These are phyloP conservation scores for Procavia capensis DNA, from an alignment of 2,113 vertebrate genomes.

Conservation along the genomic window DNA sequence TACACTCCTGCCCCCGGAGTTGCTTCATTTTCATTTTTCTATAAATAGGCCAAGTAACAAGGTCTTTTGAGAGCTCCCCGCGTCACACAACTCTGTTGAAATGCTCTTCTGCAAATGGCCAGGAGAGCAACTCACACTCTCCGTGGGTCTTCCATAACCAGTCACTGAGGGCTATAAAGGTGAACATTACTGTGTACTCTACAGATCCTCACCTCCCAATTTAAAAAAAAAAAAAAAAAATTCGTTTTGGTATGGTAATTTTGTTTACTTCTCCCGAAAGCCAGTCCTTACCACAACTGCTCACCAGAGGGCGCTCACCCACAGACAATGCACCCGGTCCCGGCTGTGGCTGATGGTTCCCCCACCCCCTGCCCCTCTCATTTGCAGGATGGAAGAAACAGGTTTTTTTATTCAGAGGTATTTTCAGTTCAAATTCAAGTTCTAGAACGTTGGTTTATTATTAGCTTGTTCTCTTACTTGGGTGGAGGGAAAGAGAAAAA, in stretches of 20 bases:
- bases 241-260: slow-evolving; percentile 73
- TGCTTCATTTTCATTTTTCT: slow-evolving; percentile 50
- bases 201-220: neutral
- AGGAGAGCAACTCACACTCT: neutral
- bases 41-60: slow-evolving; percentile 46
- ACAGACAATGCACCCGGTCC: slow-evolving; percentile 77
- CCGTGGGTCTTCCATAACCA: neutral
- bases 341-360: neutral
- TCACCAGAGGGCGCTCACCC: slow-evolving; percentile 83
- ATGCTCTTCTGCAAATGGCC: slow-evolving; percentile 34
- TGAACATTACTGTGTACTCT: slow-evolving; percentile 52
- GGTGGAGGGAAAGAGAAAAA: slow-evolving; percentile 72
- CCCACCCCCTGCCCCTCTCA: neutral
- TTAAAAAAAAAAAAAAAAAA: slow-evolving; percentile 29
- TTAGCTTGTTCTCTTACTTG: slow-evolving; percentile 69
- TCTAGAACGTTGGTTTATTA: slow-evolving; percentile 79
- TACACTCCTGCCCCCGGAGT: neutral
- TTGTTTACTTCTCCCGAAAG: slow-evolving; percentile 51
- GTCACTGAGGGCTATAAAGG: slow-evolving; percentile 56
- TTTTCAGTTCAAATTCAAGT: slow-evolving; percentile 81
- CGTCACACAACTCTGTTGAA: slow-evolving; percentile 33
- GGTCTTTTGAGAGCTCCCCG: slow-evolving; percentile 41
- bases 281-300: neutral
- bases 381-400: slow-evolving; percentile 69
- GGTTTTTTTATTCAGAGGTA: slow-evolving; percentile 75